Percentiles rank a stretch among this genome's conserved stretches.
Evolutionary conservation across 2,797 vertebrate genomes (phyloP).

Genomic region (Microchirus variegatus): DNA sequence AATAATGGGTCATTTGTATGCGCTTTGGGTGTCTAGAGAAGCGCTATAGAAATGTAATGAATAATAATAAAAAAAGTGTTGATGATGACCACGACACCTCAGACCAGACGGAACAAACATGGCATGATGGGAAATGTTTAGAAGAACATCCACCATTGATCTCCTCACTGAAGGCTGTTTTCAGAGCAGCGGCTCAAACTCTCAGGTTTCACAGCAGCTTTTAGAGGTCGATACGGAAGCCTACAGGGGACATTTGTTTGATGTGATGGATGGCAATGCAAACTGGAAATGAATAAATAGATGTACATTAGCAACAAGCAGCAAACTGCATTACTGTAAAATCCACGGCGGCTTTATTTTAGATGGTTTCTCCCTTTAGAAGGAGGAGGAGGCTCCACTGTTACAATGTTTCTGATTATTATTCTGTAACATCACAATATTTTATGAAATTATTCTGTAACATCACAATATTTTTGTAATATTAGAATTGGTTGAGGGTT

Average conservation of each 20-base stretch:
- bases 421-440: too few relatives aligned
- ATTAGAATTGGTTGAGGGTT: too few relatives aligned
- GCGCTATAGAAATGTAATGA: too few relatives aligned
- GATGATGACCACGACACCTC: neutral
- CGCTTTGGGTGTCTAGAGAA: too few relatives aligned
- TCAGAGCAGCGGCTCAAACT: slow-evolving; percentile 33
- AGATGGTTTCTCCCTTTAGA: slow-evolving; percentile 2
- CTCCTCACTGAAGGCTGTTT: slow-evolving; percentile 24
- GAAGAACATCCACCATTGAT: slow-evolving; percentile 56
- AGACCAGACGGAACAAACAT: slow-evolving; percentile 22
- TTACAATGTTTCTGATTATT: too few relatives aligned
- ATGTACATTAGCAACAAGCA: slow-evolving; percentile 40
- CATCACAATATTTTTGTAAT: too few relatives aligned
- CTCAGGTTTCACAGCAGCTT: slow-evolving; percentile 71
- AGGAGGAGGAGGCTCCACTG: neutral
- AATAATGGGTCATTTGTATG: too few relatives aligned
- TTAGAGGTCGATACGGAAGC: slow-evolving; percentile 70
- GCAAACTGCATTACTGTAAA: slow-evolving; percentile 24
- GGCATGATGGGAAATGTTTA: slow-evolving; percentile 59
- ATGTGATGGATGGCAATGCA: slow-evolving; percentile 50
- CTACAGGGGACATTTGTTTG: slow-evolving; percentile 61
- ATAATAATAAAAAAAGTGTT: too few relatives aligned
- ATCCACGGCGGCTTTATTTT: slow-evolving; percentile 6
- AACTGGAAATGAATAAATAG: slow-evolving; percentile 66
- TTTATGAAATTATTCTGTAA: too few relatives aligned